These are phyloP conservation scores for Poeciliopsis paucimaculata DNA, from an alignment of 2,797 vertebrate genomes.

Conservation along the genomic window DNA sequence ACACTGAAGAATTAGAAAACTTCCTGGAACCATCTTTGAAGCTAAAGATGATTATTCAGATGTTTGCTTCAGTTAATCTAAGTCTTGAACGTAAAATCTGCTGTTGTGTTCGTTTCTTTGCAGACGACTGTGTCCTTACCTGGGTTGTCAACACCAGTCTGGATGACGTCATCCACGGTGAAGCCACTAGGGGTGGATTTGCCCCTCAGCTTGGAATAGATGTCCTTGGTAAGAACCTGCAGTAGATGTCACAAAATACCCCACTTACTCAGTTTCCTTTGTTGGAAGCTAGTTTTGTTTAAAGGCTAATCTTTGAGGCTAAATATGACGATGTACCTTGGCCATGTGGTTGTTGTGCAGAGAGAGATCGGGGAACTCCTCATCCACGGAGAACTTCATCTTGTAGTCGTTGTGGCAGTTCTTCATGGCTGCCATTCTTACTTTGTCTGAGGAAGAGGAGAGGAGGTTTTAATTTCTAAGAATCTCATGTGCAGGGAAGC, in stretches of 20 bases:
- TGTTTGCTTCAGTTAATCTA: not conserved
- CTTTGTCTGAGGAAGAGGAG: constrained; percentile 61
- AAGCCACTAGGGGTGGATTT: constrained; percentile 93
- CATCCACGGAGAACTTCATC: constrained; percentile 85
- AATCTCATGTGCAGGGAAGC: not conserved
- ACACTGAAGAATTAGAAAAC: not conserved
- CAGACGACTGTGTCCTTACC: constrained; percentile 70
- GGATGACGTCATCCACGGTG: constrained; percentile 91
- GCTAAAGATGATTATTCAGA: not conserved
- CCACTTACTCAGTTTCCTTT: not conserved
- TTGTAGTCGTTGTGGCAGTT: constrained; percentile 92
- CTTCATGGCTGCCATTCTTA: constrained; percentile 86
- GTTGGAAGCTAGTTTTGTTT: not conserved
- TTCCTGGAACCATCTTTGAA: not conserved
- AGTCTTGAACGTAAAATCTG: not conserved
- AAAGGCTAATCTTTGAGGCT: not conserved
- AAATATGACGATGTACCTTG: constrained; percentile 71
- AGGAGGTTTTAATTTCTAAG: not conserved
- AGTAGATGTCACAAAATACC: not conserved
- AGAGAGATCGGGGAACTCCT: constrained; percentile 90
- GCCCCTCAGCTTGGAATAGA: constrained; percentile 88
- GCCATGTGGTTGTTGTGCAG: constrained; percentile 97
- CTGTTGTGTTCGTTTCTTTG: not conserved
- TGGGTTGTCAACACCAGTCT: constrained; percentile 94
- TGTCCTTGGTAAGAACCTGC: constrained; percentile 80